Evolutionary conservation across 2,113 vertebrate genomes (phyloP), one percentile per base, ranked within the genome.

Genomic region (Heloderma charlesbogerti): DNA sequence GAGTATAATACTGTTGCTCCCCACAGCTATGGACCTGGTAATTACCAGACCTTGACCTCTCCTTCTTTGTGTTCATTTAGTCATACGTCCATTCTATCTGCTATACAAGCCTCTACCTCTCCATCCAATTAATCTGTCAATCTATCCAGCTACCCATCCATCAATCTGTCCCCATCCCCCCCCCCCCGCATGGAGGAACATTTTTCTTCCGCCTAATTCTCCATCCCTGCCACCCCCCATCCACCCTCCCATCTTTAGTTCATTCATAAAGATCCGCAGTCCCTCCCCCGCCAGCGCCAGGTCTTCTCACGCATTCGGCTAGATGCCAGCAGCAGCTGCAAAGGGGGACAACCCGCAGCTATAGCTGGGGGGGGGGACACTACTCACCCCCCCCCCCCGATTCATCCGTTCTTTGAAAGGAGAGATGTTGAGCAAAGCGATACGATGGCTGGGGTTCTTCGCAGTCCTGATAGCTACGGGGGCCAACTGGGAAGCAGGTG

Each of bases 211-310:
- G 37, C 34, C 67, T 37, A 34, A 34, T n/a, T 22, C 67, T 74
- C 67, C 48, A n/a, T 72, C 43, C 75, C 40, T 66, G 31, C 20
- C 51, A 6, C 1, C 18, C 40, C 9, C 45, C 22, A 20, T 57
- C 16, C 74, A 45, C 45, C 80, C 66, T 78, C 87, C 81, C 74
- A 69, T 71, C 87, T 48, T 77, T 54, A 20, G 63, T 91, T 91
- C 91, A 91, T 91, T 91, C 91, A 91, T 88, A 91, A 91, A 91
- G 63, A 79, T 79, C 81, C 72, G 81, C 87, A 85, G 87, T 84
- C 91, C 87, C 81, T 71, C 87, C 86, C 10, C 48, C 12, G n/a
- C 31, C 54, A 3, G 48, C 27, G 15, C 86, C 90, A 80, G 84
- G 84, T 80, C 84, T 71, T 86, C 48, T 86, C 84, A 86, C 89